Evolutionary conservation across 30 jellyfish, hydroid and myxozoan species (phyloP).

Genomic region (Turritopsis rubra): DNA sequence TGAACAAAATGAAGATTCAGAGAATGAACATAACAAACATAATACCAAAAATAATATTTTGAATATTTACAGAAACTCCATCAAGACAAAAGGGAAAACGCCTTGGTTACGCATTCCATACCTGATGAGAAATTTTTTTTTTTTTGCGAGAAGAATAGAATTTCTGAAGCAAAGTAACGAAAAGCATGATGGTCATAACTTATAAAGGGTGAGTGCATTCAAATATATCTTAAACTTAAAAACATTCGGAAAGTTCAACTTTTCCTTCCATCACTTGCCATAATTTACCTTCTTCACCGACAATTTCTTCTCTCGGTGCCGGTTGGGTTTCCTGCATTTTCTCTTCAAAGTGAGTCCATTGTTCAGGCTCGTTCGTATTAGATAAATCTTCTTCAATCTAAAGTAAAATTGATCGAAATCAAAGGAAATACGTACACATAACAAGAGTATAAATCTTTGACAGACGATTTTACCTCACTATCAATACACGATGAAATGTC

Average conservation of each 20-base stretch:
- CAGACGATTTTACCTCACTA: too few species aligned
- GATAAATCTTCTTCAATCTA: constrained; percentile 14
- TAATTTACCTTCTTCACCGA: constrained; percentile 26
- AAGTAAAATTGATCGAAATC: too few species aligned
- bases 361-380: constrained; percentile 24
- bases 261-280: constrained; percentile 34
- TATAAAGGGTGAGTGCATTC: neutral
- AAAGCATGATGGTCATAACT: neutral
- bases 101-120: neutral
- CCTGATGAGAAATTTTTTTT: neutral
- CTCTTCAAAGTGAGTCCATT: constrained; percentile 26
- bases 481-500: too few species aligned
- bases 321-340: constrained; percentile 25
- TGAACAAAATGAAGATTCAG: neutral
- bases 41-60: neutral
- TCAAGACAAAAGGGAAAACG: neutral
- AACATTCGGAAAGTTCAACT: constrained; percentile 38
- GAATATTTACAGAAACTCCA: neutral
- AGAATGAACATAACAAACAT: neutral
- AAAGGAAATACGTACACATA: neutral
- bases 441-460: too few species aligned
- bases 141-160: neutral
- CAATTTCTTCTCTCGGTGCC: neutral
- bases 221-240: constrained; percentile 1
- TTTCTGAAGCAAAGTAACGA: neutral